These are phyloP conservation scores for Silurus asotus DNA, from an alignment of 2,113 vertebrate species.

Conservation along the genomic window DNA sequence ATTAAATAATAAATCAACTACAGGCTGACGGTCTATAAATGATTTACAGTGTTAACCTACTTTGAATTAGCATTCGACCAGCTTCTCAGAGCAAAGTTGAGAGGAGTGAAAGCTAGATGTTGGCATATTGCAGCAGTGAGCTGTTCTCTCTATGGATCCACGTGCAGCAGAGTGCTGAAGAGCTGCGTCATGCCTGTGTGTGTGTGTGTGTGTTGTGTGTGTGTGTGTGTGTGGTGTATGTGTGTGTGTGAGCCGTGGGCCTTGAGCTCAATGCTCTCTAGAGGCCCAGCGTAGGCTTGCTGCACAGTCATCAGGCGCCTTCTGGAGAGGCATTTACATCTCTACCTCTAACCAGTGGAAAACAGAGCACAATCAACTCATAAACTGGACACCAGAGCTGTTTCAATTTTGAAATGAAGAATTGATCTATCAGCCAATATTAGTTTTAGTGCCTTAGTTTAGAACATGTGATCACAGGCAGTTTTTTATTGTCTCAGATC, in stretches of 20 bases:
- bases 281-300: constrained; percentile 46
- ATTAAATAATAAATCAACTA: constrained; percentile 21
- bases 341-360: constrained; percentile 32
- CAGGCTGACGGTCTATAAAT: constrained; percentile 6
- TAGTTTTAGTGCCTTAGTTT: neutral
- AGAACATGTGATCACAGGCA: neutral
- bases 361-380: constrained; percentile 39
- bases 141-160: constrained; percentile 17
- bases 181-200: constrained; percentile 25
- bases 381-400: neutral
- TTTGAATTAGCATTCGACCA: constrained; percentile 29
- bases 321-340: constrained; percentile 42
- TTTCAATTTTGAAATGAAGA: neutral
- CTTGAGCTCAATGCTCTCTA: constrained; percentile 25
- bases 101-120: constrained; percentile 41
- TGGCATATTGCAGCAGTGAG: constrained; percentile 33
- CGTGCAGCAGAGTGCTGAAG: constrained; percentile 33
- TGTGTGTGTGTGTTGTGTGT: constrained; percentile 18
- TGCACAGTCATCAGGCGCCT: constrained; percentile 49
- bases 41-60: constrained; percentile 24
- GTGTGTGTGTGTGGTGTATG: constrained; percentile 15
- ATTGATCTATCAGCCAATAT: neutral
- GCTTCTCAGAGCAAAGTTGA: constrained; percentile 21
- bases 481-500: neutral
- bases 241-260: constrained; percentile 14